Conservation (phyloP, 2,888 invertebrate species). For the Marasmarcha lunaedactyla region DNA sequence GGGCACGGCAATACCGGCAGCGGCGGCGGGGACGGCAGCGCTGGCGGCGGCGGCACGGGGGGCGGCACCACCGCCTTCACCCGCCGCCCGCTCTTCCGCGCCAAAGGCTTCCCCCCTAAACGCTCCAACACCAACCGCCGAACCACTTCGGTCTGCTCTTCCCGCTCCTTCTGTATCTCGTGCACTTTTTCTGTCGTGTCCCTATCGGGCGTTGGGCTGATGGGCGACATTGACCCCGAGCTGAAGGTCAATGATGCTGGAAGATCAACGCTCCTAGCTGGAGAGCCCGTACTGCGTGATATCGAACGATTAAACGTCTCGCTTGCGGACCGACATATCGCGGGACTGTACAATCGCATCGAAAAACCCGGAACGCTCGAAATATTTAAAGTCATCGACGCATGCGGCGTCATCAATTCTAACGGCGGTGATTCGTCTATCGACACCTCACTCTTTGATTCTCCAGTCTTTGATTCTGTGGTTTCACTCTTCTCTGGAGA, state of each 20-base stretch:
- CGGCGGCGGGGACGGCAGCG: conserved; percentile 26
- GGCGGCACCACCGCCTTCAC: conserved; percentile 26
- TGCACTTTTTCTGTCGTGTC: conserved; percentile 75
- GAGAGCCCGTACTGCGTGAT: conserved; percentile 30
- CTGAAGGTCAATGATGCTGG: conserved; percentile 30
- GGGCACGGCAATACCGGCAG: conserved; percentile 24
- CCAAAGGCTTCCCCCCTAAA: conserved; percentile 47
- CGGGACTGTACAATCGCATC: conserved; percentile 44
- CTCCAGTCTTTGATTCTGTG: conserved; percentile 5
- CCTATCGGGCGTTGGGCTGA: conserved; percentile 45
- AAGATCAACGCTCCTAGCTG: conserved; percentile 32
- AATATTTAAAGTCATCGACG: conserved; percentile 14
- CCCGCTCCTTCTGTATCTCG: conserved; percentile 82
- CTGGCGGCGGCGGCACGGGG: conserved; percentile 32
- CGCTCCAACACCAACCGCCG: conserved; percentile 87
- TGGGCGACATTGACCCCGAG: conserved; percentile 35
- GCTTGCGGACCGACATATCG: conserved; percentile 58
- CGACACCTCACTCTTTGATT: conserved; percentile 17
- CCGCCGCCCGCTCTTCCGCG: conserved; percentile 27
- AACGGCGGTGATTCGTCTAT: conserved; percentile 36
- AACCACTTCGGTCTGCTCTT: conserved; percentile 85
- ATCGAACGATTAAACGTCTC: conserved; percentile 43
- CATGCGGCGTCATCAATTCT: conserved; percentile 30
- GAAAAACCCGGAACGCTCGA: conserved; percentile 21
- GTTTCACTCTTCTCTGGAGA: conserved; percentile 24